Evolutionary conservation across 2,797 vertebrate species (phyloP).

Genomic region (Morus bassanus): DNA sequence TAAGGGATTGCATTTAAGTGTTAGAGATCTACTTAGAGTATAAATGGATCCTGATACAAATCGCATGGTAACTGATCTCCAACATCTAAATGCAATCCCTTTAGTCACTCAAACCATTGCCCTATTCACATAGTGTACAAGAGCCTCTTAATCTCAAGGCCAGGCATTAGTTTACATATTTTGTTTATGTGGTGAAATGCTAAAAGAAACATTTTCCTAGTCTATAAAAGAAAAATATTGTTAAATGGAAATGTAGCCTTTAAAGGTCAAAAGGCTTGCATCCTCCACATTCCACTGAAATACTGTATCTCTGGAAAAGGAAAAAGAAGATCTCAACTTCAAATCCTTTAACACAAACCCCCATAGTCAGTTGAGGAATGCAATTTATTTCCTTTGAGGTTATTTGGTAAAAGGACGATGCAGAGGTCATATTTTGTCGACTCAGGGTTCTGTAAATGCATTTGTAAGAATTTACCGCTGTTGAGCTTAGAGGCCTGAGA

Average conservation of each 20-base stretch:
- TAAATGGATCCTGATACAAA: background rate
- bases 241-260: background rate
- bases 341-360: background rate
- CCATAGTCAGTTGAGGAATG: background rate
- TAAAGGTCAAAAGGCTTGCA: background rate
- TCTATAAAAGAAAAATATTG: background rate
- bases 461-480: background rate
- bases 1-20: background rate
- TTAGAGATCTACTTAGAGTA: background rate
- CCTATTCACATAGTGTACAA: background rate
- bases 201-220: background rate
- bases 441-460: background rate
- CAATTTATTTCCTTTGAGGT: constrained; percentile 42
- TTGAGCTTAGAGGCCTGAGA: background rate
- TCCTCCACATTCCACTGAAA: constrained; percentile 18
- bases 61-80: background rate
- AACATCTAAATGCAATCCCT: background rate
- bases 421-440: background rate
- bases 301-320: background rate
- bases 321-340: background rate
- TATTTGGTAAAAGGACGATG: background rate
- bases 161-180: background rate
- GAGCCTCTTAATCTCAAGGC: background rate
- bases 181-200: background rate
- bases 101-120: background rate